Evolutionary conservation across 2,888 invertebrate species (phyloP).

Genomic region (Cantharis nigra): DNA sequence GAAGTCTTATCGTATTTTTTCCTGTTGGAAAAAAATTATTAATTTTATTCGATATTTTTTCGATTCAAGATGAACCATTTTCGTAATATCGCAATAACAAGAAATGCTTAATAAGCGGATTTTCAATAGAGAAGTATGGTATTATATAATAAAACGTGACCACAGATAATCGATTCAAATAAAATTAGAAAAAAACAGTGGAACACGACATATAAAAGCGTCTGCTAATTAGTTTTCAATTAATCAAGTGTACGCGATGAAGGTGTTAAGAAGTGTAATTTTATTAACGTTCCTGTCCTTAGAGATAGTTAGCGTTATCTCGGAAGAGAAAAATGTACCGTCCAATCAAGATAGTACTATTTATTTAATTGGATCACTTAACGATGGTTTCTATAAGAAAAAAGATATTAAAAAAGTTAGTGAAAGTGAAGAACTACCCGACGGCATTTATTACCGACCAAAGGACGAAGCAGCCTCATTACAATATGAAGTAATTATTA

Average conservation of each 20-base stretch:
- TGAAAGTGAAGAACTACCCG: slow-evolving; percentile 42
- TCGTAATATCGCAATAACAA: background rate
- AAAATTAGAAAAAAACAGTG: background rate
- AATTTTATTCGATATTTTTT: background rate
- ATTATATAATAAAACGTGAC: background rate
- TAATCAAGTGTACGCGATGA: background rate
- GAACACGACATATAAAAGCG: background rate
- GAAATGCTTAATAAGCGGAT: background rate
- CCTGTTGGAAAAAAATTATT: background rate
- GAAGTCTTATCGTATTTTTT: background rate
- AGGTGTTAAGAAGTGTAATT: background rate
- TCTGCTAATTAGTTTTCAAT: background rate
- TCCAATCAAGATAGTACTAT: slow-evolving; percentile 25
- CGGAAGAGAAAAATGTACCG: slow-evolving; percentile 1
- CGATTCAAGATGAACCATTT: background rate
- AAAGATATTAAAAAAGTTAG: slow-evolving; percentile 32
- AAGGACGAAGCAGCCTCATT: slow-evolving; percentile 39
- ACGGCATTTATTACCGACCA: slow-evolving; percentile 51
- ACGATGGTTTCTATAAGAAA: slow-evolving; percentile 1
- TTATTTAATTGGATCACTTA: slow-evolving; percentile 38
- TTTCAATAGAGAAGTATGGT: background rate
- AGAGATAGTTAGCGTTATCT: background rate
- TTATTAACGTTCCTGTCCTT: background rate
- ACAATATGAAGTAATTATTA: background rate
- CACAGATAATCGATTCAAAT: background rate